Percentiles rank a stretch among this genome's conserved stretches.
phyloP scores from a whole-genome alignment of 2,113 vertebrate genomes.

The Xenopus tropicalis region UCB_Xtro_10.0 CM004447.2:2641501-2642000 shows the following conservation, averaged over 20 bases:
- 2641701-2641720: slow-evolving; percentile 1
- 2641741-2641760: slow-evolving; percentile 96
- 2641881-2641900: no score
- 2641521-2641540: not conserved
- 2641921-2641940: no score
- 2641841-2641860: no score
- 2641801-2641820: slow-evolving; percentile 36
- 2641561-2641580: not conserved
- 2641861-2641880: no score
- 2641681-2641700: slow-evolving; percentile 54
- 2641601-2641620: not conserved
- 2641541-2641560: no score
- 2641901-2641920: no score
- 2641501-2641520: not conserved
- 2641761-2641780: slow-evolving; percentile 82
- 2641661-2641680: slow-evolving; percentile 53
- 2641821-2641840: no score
- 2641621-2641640: not conserved
- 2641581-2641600: slow-evolving; percentile 5
- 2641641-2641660: slow-evolving; percentile 15
- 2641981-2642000: no score
- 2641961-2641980: no score
- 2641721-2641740: slow-evolving; percentile 96
- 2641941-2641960: no score
- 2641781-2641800: slow-evolving; percentile 69